Conservation (phyloP, 2,888 invertebrate species). For the Thumatha senex region DNA sequence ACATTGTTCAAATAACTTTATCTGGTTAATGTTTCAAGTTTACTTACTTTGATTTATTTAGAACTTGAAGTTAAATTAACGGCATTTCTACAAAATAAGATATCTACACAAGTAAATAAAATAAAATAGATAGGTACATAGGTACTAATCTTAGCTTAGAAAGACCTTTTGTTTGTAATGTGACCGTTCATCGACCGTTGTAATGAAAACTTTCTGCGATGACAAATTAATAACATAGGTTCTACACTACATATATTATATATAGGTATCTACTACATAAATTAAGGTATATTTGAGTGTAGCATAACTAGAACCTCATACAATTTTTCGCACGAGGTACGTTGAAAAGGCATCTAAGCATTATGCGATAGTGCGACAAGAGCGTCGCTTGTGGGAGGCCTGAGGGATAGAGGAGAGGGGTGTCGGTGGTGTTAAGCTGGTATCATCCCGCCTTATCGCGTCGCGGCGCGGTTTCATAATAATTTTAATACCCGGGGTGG, state of each 20-base stretch:
- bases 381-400: slow-evolving; percentile 35
- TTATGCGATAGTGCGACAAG: slow-evolving; percentile 66
- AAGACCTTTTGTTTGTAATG: too few relatives aligned
- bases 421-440: slow-evolving; percentile 62
- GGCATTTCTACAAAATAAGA: slow-evolving; percentile 15
- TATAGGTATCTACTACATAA: background rate
- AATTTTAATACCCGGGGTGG: slow-evolving; percentile 74
- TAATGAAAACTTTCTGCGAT: too few relatives aligned
- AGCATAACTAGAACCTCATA: slow-evolving; percentile 57
- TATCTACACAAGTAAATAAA: background rate
- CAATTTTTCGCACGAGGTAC: slow-evolving; percentile 68
- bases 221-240: too few relatives aligned
- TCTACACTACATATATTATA: too few relatives aligned
- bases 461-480: slow-evolving; percentile 75
- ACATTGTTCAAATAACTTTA: slow-evolving; percentile 77
- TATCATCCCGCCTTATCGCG: slow-evolving; percentile 74
- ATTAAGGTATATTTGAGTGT: background rate
- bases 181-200: too few relatives aligned
- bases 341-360: slow-evolving; percentile 70
- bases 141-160: too few relatives aligned
- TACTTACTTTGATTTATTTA: slow-evolving; percentile 44
- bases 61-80: slow-evolving; percentile 31
- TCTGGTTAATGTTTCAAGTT: slow-evolving; percentile 73
- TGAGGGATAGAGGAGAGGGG: slow-evolving; percentile 33
- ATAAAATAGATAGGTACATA: too few relatives aligned